Conservation (phyloP, 2,113 vertebrate species). For the Beaufortia kweichowensis region DNA sequence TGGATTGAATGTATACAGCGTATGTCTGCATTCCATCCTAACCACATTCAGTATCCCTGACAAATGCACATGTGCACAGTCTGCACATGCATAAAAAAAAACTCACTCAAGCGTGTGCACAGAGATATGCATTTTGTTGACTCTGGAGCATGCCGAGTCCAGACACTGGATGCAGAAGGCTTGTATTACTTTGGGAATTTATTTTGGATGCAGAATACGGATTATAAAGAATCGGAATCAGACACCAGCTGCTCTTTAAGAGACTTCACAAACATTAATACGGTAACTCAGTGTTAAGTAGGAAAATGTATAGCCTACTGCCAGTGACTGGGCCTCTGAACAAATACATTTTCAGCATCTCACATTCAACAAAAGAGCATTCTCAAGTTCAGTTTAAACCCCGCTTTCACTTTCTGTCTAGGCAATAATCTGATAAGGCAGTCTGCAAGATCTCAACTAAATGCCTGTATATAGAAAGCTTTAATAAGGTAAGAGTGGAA, state of each 20-base stretch:
- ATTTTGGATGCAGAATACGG: constrained; percentile 52
- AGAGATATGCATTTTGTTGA: constrained; percentile 44
- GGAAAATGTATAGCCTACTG: constrained; percentile 22
- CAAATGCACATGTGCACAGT: neutral
- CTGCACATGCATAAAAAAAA: neutral
- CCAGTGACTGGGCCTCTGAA: constrained; percentile 9
- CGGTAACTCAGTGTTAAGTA: constrained; percentile 11
- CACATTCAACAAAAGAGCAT: neutral
- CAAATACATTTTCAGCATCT: constrained; percentile 23
- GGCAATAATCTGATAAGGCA: constrained; percentile 27
- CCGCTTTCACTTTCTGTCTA: neutral
- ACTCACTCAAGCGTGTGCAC: constrained; percentile 13
- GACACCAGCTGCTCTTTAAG: constrained; percentile 38
- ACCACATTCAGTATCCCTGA: constrained; percentile 7
- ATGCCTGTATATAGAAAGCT: constrained; percentile 1
- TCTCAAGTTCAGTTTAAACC: neutral
- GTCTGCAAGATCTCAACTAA: neutral
- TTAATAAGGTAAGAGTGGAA: constrained; percentile 7
- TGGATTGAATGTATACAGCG: constrained; percentile 22
- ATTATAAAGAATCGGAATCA: constrained; percentile 48
- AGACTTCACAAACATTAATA: constrained; percentile 28
- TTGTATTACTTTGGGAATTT: constrained; percentile 52
- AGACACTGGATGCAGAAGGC: constrained; percentile 47
- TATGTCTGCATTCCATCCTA: constrained; percentile 34
- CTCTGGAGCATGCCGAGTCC: constrained; percentile 28